A percentile compares a stretch with the other conserved stretches of the same genome.
These are phyloP conservation scores for Phenacoccus solenopsis DNA, from an alignment of 1,140 invertebrate species.

Conservation along the genomic window DNA sequence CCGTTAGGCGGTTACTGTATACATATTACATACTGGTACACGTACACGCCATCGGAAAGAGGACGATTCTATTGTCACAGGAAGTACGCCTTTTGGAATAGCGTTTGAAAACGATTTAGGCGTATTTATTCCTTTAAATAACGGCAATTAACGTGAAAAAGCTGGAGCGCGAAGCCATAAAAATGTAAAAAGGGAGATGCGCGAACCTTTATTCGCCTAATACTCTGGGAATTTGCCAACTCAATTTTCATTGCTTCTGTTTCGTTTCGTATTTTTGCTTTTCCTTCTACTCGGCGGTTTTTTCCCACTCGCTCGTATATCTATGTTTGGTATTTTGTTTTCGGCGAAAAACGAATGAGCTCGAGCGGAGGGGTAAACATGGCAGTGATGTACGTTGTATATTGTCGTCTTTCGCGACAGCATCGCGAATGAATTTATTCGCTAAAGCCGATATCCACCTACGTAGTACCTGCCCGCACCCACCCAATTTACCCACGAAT, in stretches of 20 bases:
- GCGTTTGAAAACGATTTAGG: conserved; percentile 10
- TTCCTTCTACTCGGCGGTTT: not conserved
- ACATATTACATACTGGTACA: not conserved
- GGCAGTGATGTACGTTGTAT: too few relatives aligned
- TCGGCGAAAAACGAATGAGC: too few relatives aligned
- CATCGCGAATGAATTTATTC: too few relatives aligned
- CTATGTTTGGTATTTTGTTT: too few relatives aligned
- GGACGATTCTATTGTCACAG: conserved; percentile 1
- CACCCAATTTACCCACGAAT: too few relatives aligned
- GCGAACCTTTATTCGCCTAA: conserved; percentile 11
- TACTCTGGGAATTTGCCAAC: conserved; percentile 12
- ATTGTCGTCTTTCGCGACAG: too few relatives aligned
- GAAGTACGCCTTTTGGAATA: not conserved
- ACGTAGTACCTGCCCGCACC: too few relatives aligned
- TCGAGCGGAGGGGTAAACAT: too few relatives aligned
- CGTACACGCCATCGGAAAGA: not conserved
- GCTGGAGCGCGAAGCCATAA: not conserved
- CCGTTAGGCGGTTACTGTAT: not conserved
- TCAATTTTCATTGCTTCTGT: conserved; percentile 11
- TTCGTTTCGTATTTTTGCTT: not conserved
- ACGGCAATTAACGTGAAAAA: conserved; percentile 15
- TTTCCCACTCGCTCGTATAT: not conserved
- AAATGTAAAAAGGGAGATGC: conserved; percentile 10
- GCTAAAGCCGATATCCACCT: too few relatives aligned
- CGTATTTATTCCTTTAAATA: conserved; percentile 10